These are phyloP conservation scores for Ptilonorhynchus violaceus DNA, from an alignment of 2,113 vertebrate species.

Conservation along the genomic window DNA sequence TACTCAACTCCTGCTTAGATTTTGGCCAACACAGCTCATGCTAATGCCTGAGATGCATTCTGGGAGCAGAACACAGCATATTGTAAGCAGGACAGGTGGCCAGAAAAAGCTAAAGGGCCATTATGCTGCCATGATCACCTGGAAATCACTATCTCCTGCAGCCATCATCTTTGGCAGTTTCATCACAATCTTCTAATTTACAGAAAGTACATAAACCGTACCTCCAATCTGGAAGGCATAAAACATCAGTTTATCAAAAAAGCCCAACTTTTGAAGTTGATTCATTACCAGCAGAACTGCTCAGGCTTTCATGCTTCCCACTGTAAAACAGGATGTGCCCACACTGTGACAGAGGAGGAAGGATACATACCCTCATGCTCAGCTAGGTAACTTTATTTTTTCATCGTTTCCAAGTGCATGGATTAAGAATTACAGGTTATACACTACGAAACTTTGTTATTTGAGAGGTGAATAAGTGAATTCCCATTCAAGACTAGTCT, in stretches of 20 bases:
- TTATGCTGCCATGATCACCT: neutral
- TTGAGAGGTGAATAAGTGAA: neutral
- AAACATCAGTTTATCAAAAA: neutral
- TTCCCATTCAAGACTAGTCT: neutral
- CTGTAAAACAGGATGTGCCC: neutral
- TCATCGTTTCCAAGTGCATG: neutral
- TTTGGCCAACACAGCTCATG: neutral
- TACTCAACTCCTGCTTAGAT: neutral
- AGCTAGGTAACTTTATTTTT: neutral
- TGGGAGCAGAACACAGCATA: neutral
- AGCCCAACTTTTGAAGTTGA: neutral
- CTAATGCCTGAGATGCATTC: neutral
- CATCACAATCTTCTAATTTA: neutral
- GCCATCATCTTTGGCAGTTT: neutral
- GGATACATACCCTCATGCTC: accelerated
- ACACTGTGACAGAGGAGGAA: neutral
- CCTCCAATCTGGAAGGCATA: neutral
- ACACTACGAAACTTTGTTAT: neutral
- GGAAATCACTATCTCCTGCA: neutral
- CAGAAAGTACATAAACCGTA: neutral
- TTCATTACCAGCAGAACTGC: neutral
- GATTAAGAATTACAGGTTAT: neutral
- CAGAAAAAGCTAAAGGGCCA: neutral
- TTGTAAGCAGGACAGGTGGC: neutral
- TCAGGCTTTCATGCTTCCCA: neutral